These are phyloP conservation scores for Girardia tigrina DNA, from an alignment of 2,888 invertebrate species.

Conservation along the genomic window DNA sequence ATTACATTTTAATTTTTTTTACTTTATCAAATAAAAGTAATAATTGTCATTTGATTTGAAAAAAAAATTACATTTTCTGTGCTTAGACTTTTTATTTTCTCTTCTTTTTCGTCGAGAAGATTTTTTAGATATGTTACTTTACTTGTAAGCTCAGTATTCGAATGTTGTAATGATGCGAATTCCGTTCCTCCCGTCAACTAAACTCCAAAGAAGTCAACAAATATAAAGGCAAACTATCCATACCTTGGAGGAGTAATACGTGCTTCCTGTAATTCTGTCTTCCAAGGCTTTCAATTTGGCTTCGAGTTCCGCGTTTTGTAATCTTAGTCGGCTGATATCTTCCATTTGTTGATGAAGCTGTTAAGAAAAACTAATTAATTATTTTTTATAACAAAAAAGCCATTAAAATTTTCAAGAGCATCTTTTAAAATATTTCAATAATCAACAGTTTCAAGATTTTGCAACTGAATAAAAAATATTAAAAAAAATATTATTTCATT, in stretches of 20 bases:
- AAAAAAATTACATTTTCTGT: neutral
- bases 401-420: too few relatives aligned
- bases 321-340: conserved; percentile 25
- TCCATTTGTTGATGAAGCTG: conserved; percentile 32
- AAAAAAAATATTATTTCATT: too few relatives aligned
- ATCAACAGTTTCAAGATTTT: too few relatives aligned
- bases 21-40: too few relatives aligned
- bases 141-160: neutral
- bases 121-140: conserved; percentile 5
- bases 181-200: neutral
- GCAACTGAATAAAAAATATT: too few relatives aligned
- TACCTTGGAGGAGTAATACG: conserved; percentile 2
- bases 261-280: neutral
- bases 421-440: too few relatives aligned
- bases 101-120: neutral
- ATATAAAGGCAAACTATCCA: neutral
- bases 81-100: conserved; percentile 8
- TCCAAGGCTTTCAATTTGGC: conserved; percentile 23
- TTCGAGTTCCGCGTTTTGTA: conserved; percentile 29
- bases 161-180: neutral
- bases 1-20: too few relatives aligned
- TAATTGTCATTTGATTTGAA: too few relatives aligned
- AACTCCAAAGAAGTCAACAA: neutral
- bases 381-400: too few relatives aligned
- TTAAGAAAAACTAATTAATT: too few relatives aligned